Percentiles rank a stretch among this genome's conserved stretches.
Evolutionary conservation across 2,888 invertebrate genomes (phyloP).

Genomic region (Trachelus tabidus): DNA sequence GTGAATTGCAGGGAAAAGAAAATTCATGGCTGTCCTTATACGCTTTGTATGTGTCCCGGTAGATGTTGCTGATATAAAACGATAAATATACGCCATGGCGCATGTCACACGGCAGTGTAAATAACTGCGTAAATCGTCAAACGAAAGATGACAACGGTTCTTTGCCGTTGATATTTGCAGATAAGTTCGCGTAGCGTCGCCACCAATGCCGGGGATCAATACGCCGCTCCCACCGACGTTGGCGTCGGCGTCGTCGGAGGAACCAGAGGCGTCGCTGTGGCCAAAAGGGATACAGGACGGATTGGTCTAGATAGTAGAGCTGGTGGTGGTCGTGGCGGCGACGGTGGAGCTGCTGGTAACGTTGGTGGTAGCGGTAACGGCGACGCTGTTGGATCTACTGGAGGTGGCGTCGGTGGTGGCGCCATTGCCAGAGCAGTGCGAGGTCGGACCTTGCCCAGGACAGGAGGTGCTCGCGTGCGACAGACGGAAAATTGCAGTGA

Average conservation of each 20-base stretch:
- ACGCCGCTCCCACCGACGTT: conserved; percentile 25
- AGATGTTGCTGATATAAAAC: not conserved
- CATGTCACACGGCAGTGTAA: not conserved
- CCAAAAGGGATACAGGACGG: conserved; percentile 23
- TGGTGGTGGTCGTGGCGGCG: conserved; percentile 8
- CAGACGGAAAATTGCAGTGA: not conserved
- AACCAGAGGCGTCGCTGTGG: conserved; percentile 43
- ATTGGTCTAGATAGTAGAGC: not conserved
- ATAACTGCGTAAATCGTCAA: not conserved
- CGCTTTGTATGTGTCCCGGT: not conserved
- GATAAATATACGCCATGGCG: not conserved
- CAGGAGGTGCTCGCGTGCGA: conserved; percentile 7
- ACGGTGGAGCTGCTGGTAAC: conserved; percentile 7
- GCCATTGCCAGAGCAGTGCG: conserved; percentile 17
- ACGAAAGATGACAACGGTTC: not conserved
- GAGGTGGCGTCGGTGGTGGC: conserved; percentile 11
- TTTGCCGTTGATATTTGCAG: conserved; percentile 13
- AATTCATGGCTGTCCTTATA: not conserved
- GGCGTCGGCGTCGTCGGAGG: conserved; percentile 32
- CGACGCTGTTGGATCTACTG: conserved; percentile 4
- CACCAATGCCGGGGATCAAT: conserved; percentile 18
- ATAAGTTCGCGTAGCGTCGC: conserved; percentile 22
- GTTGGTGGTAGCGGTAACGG: conserved; percentile 10
- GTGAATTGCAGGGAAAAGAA: not conserved
- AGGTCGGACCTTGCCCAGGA: conserved; percentile 24